phyloP scores from a whole-genome alignment of 1,140 invertebrate species.

The Mercenaria mercenaria region DNA sequence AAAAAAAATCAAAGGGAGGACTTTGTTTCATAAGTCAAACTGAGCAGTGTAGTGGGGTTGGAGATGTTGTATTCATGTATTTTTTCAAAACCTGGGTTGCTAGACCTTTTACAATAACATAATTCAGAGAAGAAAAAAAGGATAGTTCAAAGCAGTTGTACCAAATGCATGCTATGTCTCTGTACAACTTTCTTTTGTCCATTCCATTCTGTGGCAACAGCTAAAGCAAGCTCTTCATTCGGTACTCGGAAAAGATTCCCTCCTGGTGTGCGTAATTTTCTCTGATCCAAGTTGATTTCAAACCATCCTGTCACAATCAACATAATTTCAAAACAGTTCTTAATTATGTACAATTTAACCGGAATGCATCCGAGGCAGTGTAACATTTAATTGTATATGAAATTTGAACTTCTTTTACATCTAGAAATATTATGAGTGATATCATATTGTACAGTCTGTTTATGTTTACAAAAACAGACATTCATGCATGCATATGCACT shows the following conservation, averaged over 20 bases:
- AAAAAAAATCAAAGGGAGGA: too few relatives aligned
- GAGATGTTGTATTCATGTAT: too few relatives aligned
- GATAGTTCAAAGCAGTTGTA: too few relatives aligned
- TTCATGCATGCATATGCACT: too few relatives aligned
- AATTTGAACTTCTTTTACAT: not conserved
- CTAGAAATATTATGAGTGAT: not conserved
- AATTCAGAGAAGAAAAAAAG: too few relatives aligned
- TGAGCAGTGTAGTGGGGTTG: too few relatives aligned
- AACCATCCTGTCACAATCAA: constrained; percentile 84
- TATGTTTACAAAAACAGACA: too few relatives aligned
- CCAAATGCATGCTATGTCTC: constrained; percentile 95
- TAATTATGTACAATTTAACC: not conserved
- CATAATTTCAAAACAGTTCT: not conserved
- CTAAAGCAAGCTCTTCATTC: constrained; percentile 95
- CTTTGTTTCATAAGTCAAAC: too few relatives aligned
- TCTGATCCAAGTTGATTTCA: constrained; percentile 93
- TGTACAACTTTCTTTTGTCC: constrained; percentile 93
- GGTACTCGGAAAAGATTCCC: constrained; percentile 92
- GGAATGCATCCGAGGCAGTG: not conserved
- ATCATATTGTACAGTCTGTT: too few relatives aligned
- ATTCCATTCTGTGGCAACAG: constrained; percentile 95
- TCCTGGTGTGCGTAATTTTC: constrained; percentile 95
- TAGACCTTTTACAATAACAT: too few relatives aligned
- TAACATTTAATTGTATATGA: too few relatives aligned
- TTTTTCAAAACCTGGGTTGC: too few relatives aligned